Base-by-base conservation (phyloP, 2,113 vertebrate genomes). In the Plecturocebus donacophilus region DNA sequence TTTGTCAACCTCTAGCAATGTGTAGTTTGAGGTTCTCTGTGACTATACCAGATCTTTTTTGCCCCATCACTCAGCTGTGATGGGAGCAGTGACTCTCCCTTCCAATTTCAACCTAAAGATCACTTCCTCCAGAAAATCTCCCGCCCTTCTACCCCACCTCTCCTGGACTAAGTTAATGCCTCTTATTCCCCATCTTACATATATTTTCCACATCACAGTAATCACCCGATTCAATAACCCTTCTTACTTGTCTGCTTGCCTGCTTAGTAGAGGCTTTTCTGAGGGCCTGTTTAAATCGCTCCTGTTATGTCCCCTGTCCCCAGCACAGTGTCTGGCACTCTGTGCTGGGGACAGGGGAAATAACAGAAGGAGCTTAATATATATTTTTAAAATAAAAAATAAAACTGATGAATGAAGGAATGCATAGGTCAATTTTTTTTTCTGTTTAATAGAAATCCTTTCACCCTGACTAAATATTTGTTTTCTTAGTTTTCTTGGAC, bases 371-470 rank as follows among this genome's bases (percentile, higher is more conserved):
- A 42, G 5, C 42, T 42, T 42, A 42, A 42, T 42, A 42, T 42
- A 42, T 90, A 73, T 77, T 75, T 95, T 89, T 85, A 47, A 73
- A 88, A 94, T 92, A 85, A 76, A 81, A 73, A 81, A 91, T 95
- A 90, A 80, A 80, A 86, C 81, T 58, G 42, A 49, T 87, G 45
- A 85, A 85, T 77, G 91, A 94, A 84, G 42, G 40, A 93, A 52
- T 81, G 71, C 79, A 68, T 84, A 66, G 71, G 56, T 76, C 56
- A 85, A 81, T 96, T 86, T 81, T 56, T 75, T 30, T 76, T 80
- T 66, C 68, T 87, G 7, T 83, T 92, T 83, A 81, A 68, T 80
- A 82, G 82, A 95, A 92, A 23, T 19, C 23, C 12, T 81, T 76
- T 95, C 71, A 9, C 61, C 17, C 23, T 42, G 45, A 79, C 66